These are phyloP conservation scores for Morpho deidamia DNA, from an alignment of 2,888 invertebrate genomes.

Conservation along the genomic window DNA sequence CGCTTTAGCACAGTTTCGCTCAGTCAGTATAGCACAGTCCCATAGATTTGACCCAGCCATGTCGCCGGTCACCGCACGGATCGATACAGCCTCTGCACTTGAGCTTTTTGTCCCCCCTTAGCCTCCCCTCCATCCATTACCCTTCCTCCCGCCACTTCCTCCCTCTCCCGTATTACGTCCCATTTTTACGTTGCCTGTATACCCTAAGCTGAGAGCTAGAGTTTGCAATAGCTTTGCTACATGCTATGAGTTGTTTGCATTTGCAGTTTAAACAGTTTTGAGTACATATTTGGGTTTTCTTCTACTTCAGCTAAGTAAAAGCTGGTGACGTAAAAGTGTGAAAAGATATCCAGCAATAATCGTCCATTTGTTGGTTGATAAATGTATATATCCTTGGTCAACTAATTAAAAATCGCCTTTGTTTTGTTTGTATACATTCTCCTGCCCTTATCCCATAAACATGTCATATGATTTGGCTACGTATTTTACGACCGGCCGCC, in stretches of 20 bases:
- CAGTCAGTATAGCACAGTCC: conserved; percentile 19
- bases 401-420: neutral
- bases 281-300: too few species aligned
- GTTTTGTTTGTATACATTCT: neutral
- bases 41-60: conserved; percentile 68
- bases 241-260: too few species aligned
- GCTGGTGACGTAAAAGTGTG: too few species aligned
- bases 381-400: too few species aligned
- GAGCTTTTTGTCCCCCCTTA: conserved; percentile 58
- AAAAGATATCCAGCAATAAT: too few species aligned
- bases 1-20: conserved; percentile 19
- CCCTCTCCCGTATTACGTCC: conserved; percentile 44
- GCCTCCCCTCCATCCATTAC: conserved; percentile 19
- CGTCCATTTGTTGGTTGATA: too few species aligned
- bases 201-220: conserved; percentile 7
- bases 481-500: too few species aligned
- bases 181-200: conserved; percentile 54
- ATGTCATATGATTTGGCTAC: too few species aligned
- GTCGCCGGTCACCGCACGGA: conserved; percentile 65
- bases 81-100: conserved; percentile 78
- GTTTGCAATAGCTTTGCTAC: neutral
- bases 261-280: too few species aligned
- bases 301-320: too few species aligned
- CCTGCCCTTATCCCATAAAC: too few species aligned
- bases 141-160: conserved; percentile 26